Base-by-base conservation (phyloP, 2,797 vertebrate species). In the Varecia variegata region DNA sequence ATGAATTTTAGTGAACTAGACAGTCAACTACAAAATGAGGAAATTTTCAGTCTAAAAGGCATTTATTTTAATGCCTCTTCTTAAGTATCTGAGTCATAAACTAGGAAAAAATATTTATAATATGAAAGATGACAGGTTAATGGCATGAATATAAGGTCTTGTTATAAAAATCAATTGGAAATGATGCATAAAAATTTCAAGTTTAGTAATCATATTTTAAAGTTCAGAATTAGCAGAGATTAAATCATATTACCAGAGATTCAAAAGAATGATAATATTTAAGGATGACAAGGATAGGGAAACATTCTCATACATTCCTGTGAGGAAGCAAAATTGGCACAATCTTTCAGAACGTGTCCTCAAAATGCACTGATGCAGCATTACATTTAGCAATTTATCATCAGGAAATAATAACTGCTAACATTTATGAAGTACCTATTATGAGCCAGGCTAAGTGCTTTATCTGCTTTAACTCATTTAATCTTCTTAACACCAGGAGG, bases 61-160 rank as follows among this genome's bases (percentile, higher is more conserved):
- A 94, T 96, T 96, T 93, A 91, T 93, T 97, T 96, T 88, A 95
- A 96, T 95, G 82, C 83, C 35, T 54, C 70, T 95, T 84, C 93
- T 88, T 89, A 89, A 95, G 68, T 84, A 85, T 86, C 40, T 92
- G 83, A 96, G 60, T 95, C 93, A 96, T 77, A 97, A 90, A 94
- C 70, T 81, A 94, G 94, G 91, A 93, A 95, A 96, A 96, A 97
- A 94, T 81, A 95, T 87, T 94, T 96, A 8, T 45, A 92, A 73
- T 84, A 45, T 62, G 86, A 84, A 95, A 94, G 84, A 92, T 91
- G 93, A 90, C 68, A 97, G 67, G 58, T 52, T 97, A 87, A 95
- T 96, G 71, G 65, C 65, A 94, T 77, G 67, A 90, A 83, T 93
- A 81, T 94, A 79, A 56, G 35, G 18, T 77, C 68, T 90, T 95